Base-by-base conservation (phyloP, 2,888 invertebrate species). In the Melanargia galathea region DNA sequence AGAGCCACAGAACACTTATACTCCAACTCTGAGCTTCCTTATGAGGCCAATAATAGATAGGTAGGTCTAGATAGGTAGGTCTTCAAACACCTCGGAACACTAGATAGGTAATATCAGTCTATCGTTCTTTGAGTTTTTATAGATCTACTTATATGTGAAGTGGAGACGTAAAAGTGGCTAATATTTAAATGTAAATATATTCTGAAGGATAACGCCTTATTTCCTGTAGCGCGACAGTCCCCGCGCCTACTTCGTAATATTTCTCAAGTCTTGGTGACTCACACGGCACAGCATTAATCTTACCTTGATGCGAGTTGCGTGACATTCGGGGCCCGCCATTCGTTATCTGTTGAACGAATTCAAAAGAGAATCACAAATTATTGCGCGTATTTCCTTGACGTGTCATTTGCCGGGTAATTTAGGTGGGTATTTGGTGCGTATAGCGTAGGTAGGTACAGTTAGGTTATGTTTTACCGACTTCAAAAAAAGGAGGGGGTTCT, bases 251-350 rank as follows among this genome's bases (percentile, higher is more conserved):
- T 51, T 11, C 24, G 43, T 56, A 43, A 43, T 56, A 40, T 40
- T 43, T 43, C 26, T 13, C 26, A n/a, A 11, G 26, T 24, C 30
- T 18, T 8, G 43, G 56, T 55, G 33, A 52, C 52, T n/a, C n/a
- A n/a, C n/a, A n/a, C n/a, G n/a, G 51, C 33, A 16, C 33, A 11
- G n/a, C 54, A 54, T 54, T 54, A 40, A 54, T 54, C 38, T 54
- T 40, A 38, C 24, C 54, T 40, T 52, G 52, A 52, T 35, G 52
- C 52, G 52, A 52, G 35, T 52, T 52, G 52, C 52, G 52, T 52
- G 52, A 52, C 52, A 26, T 18, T 35, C 33, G 33, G 11, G 10
- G 20, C 10, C 52, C 18, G 11, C 11, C 52, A 52, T 52, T 52
- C 35, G 52, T 52, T 52, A 52, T 52, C 26, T 48, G 24, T 13